These are phyloP conservation scores for Dynastes maya DNA, from an alignment of 2,888 invertebrate species.

Conservation along the genomic window DNA sequence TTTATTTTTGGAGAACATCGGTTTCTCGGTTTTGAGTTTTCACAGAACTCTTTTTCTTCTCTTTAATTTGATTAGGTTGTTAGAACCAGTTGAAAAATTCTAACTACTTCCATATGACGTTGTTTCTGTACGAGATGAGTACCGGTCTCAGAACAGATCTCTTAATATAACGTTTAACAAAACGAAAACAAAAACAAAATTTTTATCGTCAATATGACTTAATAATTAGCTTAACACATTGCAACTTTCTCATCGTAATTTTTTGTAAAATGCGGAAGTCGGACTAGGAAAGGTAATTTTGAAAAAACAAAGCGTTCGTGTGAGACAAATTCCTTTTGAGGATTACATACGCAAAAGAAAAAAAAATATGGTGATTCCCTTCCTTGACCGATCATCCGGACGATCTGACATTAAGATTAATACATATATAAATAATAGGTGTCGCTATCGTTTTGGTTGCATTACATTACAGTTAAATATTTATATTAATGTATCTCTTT, in stretches of 20 bases:
- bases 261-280: not conserved
- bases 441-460: slow-evolving; percentile 47
- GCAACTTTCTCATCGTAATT: slow-evolving; percentile 1
- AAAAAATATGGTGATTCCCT: not conserved
- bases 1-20: too few species aligned
- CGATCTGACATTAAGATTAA: slow-evolving; percentile 10
- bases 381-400: not conserved
- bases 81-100: too few species aligned
- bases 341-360: not conserved
- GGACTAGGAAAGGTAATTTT: slow-evolving; percentile 13
- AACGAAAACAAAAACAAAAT: not conserved
- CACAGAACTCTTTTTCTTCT: too few species aligned
- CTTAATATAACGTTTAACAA: too few species aligned
- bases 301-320: not conserved
- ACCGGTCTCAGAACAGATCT: too few species aligned
- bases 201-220: slow-evolving; percentile 10
- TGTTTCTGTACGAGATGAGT: too few species aligned
- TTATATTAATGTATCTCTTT: slow-evolving; percentile 56
- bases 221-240: not conserved
- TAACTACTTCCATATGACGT: too few species aligned
- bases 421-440: slow-evolving; percentile 20
- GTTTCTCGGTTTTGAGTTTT: too few species aligned
- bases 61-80: too few species aligned
- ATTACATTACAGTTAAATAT: slow-evolving; percentile 55
- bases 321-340: slow-evolving; percentile 3